These are phyloP conservation scores for Rattus norvegicus DNA, from an alignment of 2,113 vertebrate species.

Conservation along the genomic window DNA sequence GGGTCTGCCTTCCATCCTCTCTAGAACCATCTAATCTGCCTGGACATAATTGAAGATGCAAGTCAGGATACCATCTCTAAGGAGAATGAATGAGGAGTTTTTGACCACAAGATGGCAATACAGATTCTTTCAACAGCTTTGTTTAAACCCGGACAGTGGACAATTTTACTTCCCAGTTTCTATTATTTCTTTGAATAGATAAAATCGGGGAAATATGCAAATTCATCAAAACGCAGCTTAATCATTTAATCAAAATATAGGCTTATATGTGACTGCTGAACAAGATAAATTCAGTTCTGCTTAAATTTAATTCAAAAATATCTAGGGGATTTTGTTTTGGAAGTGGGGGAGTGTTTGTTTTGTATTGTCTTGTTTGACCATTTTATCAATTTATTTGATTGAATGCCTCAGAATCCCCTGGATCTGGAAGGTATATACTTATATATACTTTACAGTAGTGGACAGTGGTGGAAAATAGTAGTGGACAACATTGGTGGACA, in stretches of 20 bases:
- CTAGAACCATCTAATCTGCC: not conserved
- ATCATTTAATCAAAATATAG: conserved; percentile 11
- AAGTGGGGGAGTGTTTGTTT: too few relatives aligned
- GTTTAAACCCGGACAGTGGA: not conserved
- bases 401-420: too few relatives aligned
- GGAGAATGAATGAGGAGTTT: not conserved
- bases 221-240: conserved; percentile 21
- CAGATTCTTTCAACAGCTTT: conserved; percentile 24
- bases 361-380: too few relatives aligned
- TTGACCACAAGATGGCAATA: conserved; percentile 60
- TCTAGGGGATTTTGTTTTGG: not conserved
- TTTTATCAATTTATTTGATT: too few relatives aligned
- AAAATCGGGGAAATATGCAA: conserved; percentile 17
- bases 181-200: conserved; percentile 31
- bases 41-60: not conserved
- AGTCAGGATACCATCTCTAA: not conserved
- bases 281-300: not conserved
- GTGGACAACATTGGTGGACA: too few relatives aligned
- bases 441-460: too few relatives aligned
- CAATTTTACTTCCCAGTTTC: conserved; percentile 24
- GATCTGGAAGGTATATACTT: too few relatives aligned
- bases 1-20: not conserved
- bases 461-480: too few relatives aligned
- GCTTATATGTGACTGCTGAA: conserved; percentile 34
- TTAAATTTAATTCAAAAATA: conserved; percentile 56